These are phyloP conservation scores for Otus sunia DNA, from an alignment of 2,113 vertebrate genomes.

Conservation along the genomic window DNA sequence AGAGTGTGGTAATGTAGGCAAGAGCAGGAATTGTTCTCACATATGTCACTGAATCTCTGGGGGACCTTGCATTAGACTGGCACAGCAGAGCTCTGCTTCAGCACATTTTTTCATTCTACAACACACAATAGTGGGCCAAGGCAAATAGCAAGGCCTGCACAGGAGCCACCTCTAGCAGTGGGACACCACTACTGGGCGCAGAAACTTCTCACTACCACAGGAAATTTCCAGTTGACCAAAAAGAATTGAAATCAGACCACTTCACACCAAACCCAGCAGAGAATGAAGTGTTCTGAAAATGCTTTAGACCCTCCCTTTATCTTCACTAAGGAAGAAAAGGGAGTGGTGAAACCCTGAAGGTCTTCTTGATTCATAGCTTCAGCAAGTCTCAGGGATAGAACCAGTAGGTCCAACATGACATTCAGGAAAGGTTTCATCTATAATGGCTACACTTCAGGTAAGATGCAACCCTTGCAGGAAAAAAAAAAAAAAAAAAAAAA, in stretches of 20 bases:
- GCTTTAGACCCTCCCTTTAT: background rate
- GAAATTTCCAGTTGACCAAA: background rate
- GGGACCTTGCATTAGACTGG: background rate
- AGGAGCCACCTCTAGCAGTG: background rate
- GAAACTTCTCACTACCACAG: background rate
- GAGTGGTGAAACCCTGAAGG: background rate
- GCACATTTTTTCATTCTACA: background rate
- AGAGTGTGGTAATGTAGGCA: background rate
- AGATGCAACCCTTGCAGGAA: background rate
- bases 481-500: background rate
- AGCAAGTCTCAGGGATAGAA: background rate
- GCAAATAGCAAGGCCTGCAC: background rate
- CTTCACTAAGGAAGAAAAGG: background rate
- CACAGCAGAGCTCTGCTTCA: background rate
- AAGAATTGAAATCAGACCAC: background rate
- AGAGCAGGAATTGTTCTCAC: background rate
- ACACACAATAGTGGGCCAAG: background rate
- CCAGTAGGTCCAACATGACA: background rate
- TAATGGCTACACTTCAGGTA: background rate
- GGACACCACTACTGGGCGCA: background rate
- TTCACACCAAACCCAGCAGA: background rate
- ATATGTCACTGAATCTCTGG: background rate
- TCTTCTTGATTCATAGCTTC: background rate
- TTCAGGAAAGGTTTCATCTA: background rate
- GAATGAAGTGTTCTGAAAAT: background rate